These are phyloP conservation scores for Eulemur macaco DNA, from an alignment of 2,113 vertebrate species.

Conservation along the genomic window DNA sequence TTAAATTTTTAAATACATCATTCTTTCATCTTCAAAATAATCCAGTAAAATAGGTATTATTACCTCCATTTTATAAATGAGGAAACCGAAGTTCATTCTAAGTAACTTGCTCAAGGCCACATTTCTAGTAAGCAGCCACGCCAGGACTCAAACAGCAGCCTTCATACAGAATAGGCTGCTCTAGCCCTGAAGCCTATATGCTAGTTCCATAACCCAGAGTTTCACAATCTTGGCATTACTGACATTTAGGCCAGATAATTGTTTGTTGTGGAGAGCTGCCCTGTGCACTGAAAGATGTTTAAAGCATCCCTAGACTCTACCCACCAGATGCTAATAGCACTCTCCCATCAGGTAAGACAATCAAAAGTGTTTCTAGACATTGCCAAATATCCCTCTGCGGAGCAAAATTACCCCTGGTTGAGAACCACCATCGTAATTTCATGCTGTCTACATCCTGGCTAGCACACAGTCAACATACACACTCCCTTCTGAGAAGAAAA, in stretches of 20 bases:
- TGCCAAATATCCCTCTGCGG: neutral
- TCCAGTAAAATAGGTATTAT: neutral
- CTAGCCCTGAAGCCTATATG: neutral
- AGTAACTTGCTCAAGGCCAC: neutral
- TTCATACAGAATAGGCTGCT: neutral
- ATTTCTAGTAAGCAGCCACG: neutral
- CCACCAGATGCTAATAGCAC: neutral
- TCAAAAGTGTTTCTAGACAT: neutral
- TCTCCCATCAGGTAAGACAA: neutral
- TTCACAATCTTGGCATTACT: neutral
- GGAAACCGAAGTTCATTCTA: neutral
- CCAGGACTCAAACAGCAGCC: neutral
- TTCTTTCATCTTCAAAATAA: conserved; percentile 10
- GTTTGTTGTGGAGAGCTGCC: neutral
- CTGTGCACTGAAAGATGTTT: neutral
- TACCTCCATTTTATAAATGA: neutral
- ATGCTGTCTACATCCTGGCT: neutral
- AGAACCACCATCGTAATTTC: neutral
- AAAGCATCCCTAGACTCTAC: neutral
- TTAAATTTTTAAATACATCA: neutral
- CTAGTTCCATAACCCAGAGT: neutral
- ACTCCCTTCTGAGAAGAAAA: neutral
- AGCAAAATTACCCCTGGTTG: neutral
- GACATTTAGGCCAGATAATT: neutral
- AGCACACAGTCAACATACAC: neutral